Conservation (phyloP, 2,888 invertebrate species). For the Eretmocerus hayati region DNA sequence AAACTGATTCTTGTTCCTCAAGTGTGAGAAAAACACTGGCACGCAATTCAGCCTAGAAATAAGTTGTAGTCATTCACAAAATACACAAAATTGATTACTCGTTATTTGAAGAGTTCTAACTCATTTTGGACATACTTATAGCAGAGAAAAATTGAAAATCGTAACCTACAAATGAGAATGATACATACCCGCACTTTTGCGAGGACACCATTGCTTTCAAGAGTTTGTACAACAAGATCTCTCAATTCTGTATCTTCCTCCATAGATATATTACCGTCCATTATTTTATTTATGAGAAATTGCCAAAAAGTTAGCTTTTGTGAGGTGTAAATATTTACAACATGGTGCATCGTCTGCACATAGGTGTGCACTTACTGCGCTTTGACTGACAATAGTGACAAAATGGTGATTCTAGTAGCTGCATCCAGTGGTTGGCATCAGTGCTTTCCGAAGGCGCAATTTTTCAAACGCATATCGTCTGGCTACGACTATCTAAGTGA, state of each 20-base stretch:
- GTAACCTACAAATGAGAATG: conserved; percentile 18
- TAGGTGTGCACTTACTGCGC: too few relatives aligned
- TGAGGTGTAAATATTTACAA: conserved; percentile 45
- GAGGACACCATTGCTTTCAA: conserved; percentile 75
- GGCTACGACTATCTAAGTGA: too few relatives aligned
- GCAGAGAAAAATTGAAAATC: too few relatives aligned
- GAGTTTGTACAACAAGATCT: conserved; percentile 74
- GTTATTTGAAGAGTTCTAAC: too few relatives aligned
- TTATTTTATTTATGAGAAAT: conserved; percentile 39
- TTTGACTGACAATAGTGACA: background rate
- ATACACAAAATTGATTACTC: too few relatives aligned
- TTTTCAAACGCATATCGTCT: too few relatives aligned
- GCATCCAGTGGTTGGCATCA: too few relatives aligned
- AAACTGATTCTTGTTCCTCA: conserved; percentile 60
- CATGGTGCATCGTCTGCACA: conserved; percentile 9
- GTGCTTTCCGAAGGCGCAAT: too few relatives aligned
- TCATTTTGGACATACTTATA: too few relatives aligned
- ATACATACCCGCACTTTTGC: conserved; percentile 68
- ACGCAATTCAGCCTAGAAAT: conserved; percentile 64
- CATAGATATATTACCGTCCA: conserved; percentile 61
- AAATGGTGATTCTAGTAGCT: too few relatives aligned
- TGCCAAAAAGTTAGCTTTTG: too few relatives aligned
- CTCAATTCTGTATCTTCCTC: conserved; percentile 77
- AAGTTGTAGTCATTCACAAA: background rate
- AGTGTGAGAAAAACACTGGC: conserved; percentile 78